Percentiles rank a stretch among this genome's conserved stretches.
Conservation (phyloP, 2,113 vertebrate species). For the Cinclus cinclus region DNA sequence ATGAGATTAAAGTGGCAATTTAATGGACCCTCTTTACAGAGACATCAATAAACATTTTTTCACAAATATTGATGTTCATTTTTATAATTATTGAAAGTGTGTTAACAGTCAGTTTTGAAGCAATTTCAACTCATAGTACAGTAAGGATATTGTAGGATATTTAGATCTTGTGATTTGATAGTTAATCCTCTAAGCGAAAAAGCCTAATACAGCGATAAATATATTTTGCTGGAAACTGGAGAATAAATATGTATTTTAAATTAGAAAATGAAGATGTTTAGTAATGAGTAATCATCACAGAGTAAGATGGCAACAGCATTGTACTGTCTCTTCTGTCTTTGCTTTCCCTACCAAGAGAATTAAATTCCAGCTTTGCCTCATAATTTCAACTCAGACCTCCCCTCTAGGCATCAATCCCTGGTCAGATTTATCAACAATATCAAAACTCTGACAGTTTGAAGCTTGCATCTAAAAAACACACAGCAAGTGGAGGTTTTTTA, state of each 20-base stretch:
- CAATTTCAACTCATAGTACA: background rate
- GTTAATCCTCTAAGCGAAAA: background rate
- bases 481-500: constrained; percentile 16
- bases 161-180: background rate
- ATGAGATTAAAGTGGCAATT: background rate
- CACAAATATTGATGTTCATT: background rate
- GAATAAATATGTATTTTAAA: background rate
- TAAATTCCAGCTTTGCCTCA: constrained; percentile 64
- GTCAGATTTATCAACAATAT: constrained; percentile 69
- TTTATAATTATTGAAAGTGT: background rate
- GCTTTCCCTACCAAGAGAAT: constrained; percentile 33
- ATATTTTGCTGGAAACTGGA: background rate
- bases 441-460: constrained; percentile 75
- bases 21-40: background rate
- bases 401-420: constrained; percentile 62
- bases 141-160: background rate
- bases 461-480: constrained; percentile 59
- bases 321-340: background rate
- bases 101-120: background rate
- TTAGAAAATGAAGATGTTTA: background rate
- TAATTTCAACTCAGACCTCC: constrained; percentile 67
- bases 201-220: background rate
- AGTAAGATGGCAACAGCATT: background rate
- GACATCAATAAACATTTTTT: background rate
- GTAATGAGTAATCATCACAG: background rate